A percentile compares a stretch with the other conserved stretches of the same genome.
Evolutionary conservation across 2,113 vertebrate species (phyloP).

Genomic region (Rhinichthys klamathensis): DNA sequence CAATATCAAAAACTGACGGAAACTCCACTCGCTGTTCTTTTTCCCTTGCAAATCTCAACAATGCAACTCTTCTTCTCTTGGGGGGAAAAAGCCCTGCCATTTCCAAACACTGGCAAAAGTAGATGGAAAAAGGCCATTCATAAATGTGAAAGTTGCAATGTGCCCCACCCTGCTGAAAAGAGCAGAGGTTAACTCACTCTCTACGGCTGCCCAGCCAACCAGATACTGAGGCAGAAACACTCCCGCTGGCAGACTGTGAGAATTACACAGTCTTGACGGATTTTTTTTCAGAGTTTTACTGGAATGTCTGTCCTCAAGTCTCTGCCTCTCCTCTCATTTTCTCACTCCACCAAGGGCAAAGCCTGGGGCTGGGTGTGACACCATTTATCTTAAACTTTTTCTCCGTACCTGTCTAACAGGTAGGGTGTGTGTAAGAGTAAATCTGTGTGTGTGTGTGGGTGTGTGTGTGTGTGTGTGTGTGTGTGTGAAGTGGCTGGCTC

Average conservation of each 20-base stretch:
- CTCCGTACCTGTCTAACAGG: conserved; percentile 76
- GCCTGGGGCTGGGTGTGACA: conserved; percentile 67
- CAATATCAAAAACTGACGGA: not conserved
- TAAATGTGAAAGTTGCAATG: conserved; percentile 42
- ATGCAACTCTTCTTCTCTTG: conserved; percentile 15
- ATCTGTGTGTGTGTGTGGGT: conserved; percentile 28
- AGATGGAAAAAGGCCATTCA: conserved; percentile 53
- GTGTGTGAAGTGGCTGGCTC: conserved; percentile 43
- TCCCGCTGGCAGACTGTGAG: conserved; percentile 48
- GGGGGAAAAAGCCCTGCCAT: not conserved
- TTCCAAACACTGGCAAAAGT: conserved; percentile 40
- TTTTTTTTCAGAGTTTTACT: conserved; percentile 22
- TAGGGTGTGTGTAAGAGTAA: conserved; percentile 65
- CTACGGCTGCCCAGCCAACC: conserved; percentile 50
- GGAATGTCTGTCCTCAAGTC: conserved; percentile 48
- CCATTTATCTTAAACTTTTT: conserved; percentile 68
- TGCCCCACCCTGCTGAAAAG: conserved; percentile 52
- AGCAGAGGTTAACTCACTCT: conserved; percentile 52
- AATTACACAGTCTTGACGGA: conserved; percentile 39
- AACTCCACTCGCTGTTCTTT: not conserved
- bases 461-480: conserved; percentile 31
- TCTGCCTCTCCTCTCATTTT: conserved; percentile 21
- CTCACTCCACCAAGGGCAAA: conserved; percentile 57
- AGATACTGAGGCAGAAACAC: conserved; percentile 47
- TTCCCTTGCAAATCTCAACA: conserved; percentile 25